Conservation (phyloP, 2,797 vertebrate species). For the Acanthurus tractus region DNA sequence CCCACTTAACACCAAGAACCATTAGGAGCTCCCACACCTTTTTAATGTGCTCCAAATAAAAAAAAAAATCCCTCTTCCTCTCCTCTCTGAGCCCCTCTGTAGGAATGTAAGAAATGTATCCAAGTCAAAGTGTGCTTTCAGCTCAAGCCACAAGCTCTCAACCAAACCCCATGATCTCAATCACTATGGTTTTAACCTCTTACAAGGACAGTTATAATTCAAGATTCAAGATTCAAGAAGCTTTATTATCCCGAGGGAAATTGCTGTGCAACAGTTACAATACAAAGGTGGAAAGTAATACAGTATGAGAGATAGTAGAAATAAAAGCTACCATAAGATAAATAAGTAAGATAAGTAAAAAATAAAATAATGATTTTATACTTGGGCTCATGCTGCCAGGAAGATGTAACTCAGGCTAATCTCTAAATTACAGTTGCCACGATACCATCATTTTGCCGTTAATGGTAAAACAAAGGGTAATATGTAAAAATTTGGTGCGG, state of each 20-base stretch:
- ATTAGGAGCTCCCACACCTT: slow-evolving; percentile 68
- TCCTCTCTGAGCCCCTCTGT: slow-evolving; percentile 33
- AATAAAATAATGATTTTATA: slow-evolving; percentile 42
- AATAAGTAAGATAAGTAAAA: too few relatives aligned
- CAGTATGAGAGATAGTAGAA: too few relatives aligned
- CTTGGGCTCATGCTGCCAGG: not conserved
- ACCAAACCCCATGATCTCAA: slow-evolving; percentile 61
- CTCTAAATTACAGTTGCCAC: slow-evolving; percentile 16
- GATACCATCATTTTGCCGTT: slow-evolving; percentile 13
- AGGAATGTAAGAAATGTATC: slow-evolving; percentile 72
- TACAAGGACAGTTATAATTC: slow-evolving; percentile 27
- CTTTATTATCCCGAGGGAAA: too few relatives aligned
- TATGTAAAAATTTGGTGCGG: not conserved
- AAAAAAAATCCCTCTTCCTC: slow-evolving; percentile 14
- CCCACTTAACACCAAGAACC: slow-evolving; percentile 67
- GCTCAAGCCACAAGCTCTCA: slow-evolving; percentile 55
- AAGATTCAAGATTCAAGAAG: too few relatives aligned
- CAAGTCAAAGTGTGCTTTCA: slow-evolving; percentile 69
- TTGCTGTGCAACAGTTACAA: too few relatives aligned
- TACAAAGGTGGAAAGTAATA: too few relatives aligned
- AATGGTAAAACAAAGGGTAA: not conserved
- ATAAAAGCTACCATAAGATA: too few relatives aligned
- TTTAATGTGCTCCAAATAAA: slow-evolving; percentile 55
- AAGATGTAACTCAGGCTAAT: slow-evolving; percentile 19
- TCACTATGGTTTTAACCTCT: slow-evolving; percentile 38